Evolutionary conservation across 2,888 invertebrate genomes (phyloP).

Genomic region (Cephus rjabovi): DNA sequence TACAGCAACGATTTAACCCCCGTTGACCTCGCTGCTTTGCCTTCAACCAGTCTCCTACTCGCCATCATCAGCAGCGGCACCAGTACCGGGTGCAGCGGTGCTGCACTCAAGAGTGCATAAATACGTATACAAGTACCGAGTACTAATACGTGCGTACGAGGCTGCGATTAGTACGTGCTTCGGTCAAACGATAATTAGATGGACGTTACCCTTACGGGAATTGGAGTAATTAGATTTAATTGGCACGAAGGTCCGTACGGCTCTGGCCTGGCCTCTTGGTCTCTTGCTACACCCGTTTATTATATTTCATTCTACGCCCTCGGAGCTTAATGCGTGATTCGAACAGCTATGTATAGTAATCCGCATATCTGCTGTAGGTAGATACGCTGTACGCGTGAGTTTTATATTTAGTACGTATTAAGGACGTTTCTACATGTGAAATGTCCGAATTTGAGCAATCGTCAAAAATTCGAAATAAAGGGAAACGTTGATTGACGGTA

Average conservation of each 20-base stretch:
- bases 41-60: conserved; percentile 23
- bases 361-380: not conserved
- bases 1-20: conserved; percentile 55
- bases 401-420: not conserved
- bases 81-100: conserved; percentile 1
- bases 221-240: conserved; percentile 62
- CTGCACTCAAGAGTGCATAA: conserved; percentile 12
- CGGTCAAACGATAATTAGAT: conserved; percentile 59
- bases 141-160: conserved; percentile 23
- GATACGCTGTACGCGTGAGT: not conserved
- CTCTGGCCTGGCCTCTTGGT: not conserved
- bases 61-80: conserved; percentile 14
- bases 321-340: not conserved
- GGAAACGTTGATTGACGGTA: not conserved
- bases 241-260: conserved; percentile 40
- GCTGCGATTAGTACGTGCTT: conserved; percentile 56
- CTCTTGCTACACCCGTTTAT: not conserved
- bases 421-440: too few species aligned
- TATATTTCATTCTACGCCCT: not conserved
- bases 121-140: conserved; percentile 16
- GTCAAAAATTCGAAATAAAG: not conserved
- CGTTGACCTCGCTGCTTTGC: conserved; percentile 49
- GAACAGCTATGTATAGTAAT: not conserved
- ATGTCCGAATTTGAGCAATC: not conserved
- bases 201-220: conserved; percentile 59